These are phyloP conservation scores for human DNA, from an alignment of 2,113 vertebrate genomes.

Conservation along the genomic window GRCh38 chr13:55200501-55201000, in stretches of 20 bases:
- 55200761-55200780: not conserved
- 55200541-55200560: not conserved
- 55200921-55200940: not conserved
- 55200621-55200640: not conserved
- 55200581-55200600: not conserved
- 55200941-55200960: not conserved
- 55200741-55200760: not conserved
- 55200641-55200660: not conserved
- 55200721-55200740: not conserved
- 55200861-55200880: not conserved
- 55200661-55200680: not conserved
- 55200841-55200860: not conserved
- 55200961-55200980: not conserved
- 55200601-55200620: not conserved
- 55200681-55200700: not conserved
- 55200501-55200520: not conserved
- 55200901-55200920: not conserved
- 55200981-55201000: not conserved
- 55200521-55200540: not conserved
- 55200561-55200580: not conserved
- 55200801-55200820: not conserved
- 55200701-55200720: not conserved
- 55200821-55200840: not conserved
- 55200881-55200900: not conserved
- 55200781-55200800: not conserved